Evolutionary conservation across 2,797 vertebrate genomes (phyloP).

Genomic region (Anniella stebbinsi): DNA sequence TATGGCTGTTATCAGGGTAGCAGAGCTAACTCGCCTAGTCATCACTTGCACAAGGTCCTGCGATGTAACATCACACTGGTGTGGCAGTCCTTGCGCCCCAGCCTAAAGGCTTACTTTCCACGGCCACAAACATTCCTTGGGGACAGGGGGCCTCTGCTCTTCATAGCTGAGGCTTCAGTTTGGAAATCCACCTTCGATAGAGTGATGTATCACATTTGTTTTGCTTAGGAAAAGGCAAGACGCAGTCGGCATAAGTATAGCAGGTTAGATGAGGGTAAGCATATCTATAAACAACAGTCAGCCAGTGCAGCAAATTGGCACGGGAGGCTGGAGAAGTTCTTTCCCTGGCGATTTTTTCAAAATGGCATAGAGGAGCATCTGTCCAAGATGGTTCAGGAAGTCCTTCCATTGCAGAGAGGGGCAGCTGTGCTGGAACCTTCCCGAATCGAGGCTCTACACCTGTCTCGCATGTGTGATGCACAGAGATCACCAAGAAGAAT

Average conservation of each 20-base stretch:
- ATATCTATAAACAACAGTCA: too few relatives aligned
- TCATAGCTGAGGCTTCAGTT: not conserved
- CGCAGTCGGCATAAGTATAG: not conserved
- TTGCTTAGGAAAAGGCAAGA: not conserved
- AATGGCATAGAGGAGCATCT: too few relatives aligned
- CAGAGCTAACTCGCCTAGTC: not conserved
- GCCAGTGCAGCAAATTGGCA: too few relatives aligned
- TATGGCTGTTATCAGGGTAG: not conserved
- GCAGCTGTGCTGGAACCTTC: too few relatives aligned
- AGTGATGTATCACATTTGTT: too few relatives aligned
- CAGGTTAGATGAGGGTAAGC: not conserved
- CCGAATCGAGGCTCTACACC: too few relatives aligned
- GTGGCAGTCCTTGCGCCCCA: not conserved
- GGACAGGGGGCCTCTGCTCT: not conserved
- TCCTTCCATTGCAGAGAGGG: too few relatives aligned
- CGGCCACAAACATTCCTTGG: not conserved
- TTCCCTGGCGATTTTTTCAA: too few relatives aligned
- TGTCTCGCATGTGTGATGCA: too few relatives aligned
- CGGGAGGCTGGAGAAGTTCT: too few relatives aligned
- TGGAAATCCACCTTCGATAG: not conserved
- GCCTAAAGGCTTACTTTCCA: not conserved
- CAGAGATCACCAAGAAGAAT: too few relatives aligned
- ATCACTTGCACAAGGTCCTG: not conserved
- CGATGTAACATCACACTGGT: not conserved
- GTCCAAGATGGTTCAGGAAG: too few relatives aligned